Percentiles rank a stretch among this genome's conserved stretches.
These are phyloP conservation scores for Ctenoplectra terminalis DNA, from an alignment of 1,140 invertebrate genomes.

Conservation along the genomic window DNA sequence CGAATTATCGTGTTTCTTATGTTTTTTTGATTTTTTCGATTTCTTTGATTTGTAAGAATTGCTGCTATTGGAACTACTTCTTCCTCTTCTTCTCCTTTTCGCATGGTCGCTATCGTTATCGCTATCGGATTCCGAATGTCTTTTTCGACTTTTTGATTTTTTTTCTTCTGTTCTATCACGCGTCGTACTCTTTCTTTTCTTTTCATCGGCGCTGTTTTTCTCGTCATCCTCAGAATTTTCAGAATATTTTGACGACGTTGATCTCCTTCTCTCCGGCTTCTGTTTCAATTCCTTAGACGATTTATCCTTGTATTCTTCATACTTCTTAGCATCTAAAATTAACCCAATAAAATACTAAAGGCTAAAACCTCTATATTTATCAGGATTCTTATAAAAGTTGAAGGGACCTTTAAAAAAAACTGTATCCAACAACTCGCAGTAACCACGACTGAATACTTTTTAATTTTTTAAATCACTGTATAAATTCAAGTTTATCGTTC, in stretches of 20 bases:
- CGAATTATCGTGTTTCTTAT: constrained; percentile 71
- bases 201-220: constrained; percentile 41
- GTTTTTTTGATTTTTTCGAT: constrained; percentile 81
- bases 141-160: constrained; percentile 45
- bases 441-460: no score
- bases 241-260: constrained; percentile 48
- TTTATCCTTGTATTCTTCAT: constrained; percentile 87
- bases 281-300: constrained; percentile 77
- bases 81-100: constrained; percentile 64
- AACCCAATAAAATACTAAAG: constrained; percentile 74
- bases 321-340: constrained; percentile 87
- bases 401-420: constrained; percentile 74
- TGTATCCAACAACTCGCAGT: neutral
- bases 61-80: constrained; percentile 74
- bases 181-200: constrained; percentile 48
- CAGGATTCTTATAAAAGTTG: neutral
- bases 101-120: constrained; percentile 63
- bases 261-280: constrained; percentile 33
- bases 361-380: constrained; percentile 60
- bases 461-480: neutral
- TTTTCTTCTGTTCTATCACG: constrained; percentile 48
- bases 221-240: constrained; percentile 52
- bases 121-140: constrained; percentile 57
- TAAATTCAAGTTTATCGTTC: constrained; percentile 27
- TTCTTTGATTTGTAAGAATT: constrained; percentile 75